Percentiles rank a stretch among this genome's conserved stretches.
Conservation (phyloP, 2,888 invertebrate species). For the Trissoscelio sp. region DNA sequence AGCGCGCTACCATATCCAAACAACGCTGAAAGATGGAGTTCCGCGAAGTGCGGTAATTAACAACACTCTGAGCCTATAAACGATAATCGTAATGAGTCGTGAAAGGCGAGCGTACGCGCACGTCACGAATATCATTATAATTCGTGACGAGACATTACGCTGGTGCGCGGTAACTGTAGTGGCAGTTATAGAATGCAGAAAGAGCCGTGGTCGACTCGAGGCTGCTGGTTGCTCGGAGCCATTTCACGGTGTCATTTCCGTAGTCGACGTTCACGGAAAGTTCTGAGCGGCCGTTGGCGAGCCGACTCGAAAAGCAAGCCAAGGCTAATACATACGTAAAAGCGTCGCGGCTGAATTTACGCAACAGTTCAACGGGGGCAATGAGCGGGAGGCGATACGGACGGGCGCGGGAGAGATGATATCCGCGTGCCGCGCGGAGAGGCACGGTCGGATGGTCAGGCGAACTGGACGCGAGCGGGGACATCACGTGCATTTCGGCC, state of each 20-base stretch:
- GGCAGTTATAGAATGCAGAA: constrained; percentile 56
- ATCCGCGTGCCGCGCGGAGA: constrained; percentile 62
- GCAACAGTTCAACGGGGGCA: constrained; percentile 63
- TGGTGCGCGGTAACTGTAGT: constrained; percentile 48
- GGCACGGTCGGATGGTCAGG: constrained; percentile 56
- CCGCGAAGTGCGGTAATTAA: constrained; percentile 39
- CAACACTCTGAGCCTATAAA: constrained; percentile 29
- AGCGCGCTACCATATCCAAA: constrained; percentile 11
- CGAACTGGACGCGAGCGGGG: constrained; percentile 55
- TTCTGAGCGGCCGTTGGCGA: constrained; percentile 50
- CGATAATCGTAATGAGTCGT: constrained; percentile 37
- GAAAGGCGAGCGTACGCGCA: constrained; percentile 33
- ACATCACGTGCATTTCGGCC: constrained; percentile 71
- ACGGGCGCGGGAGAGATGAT: constrained; percentile 61
- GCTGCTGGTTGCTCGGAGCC: constrained; percentile 54
- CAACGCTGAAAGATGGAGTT: constrained; percentile 25
- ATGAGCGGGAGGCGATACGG: constrained; percentile 47
- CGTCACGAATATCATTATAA: constrained; percentile 55
- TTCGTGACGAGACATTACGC: constrained; percentile 58
- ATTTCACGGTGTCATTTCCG: constrained; percentile 67
- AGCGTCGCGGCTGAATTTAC: constrained; percentile 57
- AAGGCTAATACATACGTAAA: constrained; percentile 55
- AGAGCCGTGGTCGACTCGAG: constrained; percentile 37
- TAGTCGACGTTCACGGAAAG: constrained; percentile 55
- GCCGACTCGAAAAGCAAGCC: constrained; percentile 35